Percentiles rank a stretch among this genome's conserved stretches.
Evolutionary conservation across 2,113 vertebrate species (phyloP).

Genomic region (Cranoglanis bouderius): DNA sequence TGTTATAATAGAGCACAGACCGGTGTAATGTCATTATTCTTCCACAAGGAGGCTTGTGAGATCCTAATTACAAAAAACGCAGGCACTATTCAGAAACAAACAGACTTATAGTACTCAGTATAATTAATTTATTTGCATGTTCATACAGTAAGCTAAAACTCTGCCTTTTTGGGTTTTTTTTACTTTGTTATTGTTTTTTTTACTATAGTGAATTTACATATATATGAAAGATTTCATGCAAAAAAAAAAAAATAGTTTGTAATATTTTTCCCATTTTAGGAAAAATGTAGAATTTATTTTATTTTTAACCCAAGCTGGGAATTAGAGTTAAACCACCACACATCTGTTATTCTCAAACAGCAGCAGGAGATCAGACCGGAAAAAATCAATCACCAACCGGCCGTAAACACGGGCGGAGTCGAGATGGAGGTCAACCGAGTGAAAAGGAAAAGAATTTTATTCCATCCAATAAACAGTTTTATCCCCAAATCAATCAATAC

Average conservation of each 20-base stretch:
- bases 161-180: background rate
- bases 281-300: background rate
- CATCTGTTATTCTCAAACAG: background rate
- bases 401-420: background rate
- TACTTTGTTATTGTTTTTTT: too few relatives aligned
- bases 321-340: background rate
- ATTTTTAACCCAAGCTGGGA: background rate
- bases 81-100: background rate
- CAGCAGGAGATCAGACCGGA: background rate
- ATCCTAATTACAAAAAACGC: too few relatives aligned
- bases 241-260: background rate
- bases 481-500: background rate
- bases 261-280: background rate
- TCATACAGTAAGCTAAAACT: too few relatives aligned
- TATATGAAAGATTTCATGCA: background rate
- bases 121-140: too few relatives aligned
- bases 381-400: background rate
- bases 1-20: background rate
- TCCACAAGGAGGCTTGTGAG: constrained; percentile 20
- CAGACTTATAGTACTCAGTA: too few relatives aligned
- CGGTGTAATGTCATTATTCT: background rate
- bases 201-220: background rate
- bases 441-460: background rate
- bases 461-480: background rate
- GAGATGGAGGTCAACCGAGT: background rate